Conservation (phyloP, 2,113 vertebrate genomes). For the Coreoperca whiteheadi region DNA sequence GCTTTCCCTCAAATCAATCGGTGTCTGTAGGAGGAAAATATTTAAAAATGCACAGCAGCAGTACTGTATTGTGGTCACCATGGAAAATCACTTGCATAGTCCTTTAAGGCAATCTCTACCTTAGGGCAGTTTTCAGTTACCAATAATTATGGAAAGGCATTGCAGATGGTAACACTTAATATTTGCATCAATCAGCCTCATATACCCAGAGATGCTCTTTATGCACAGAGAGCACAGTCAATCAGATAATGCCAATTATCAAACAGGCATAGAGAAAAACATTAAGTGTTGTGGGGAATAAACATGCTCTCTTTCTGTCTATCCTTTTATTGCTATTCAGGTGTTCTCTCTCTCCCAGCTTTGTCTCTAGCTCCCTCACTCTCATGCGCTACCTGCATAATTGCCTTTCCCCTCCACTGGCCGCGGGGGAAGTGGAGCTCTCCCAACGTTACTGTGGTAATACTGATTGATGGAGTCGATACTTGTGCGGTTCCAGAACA, state of each 20-base stretch:
- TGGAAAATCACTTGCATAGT: background rate
- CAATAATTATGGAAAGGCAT: conserved; percentile 21
- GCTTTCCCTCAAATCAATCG: background rate
- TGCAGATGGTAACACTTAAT: conserved; percentile 45
- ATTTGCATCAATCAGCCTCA: conserved; percentile 37
- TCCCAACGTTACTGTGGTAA: conserved; percentile 82
- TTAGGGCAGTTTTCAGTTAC: conserved; percentile 37
- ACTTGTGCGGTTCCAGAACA: conserved; percentile 84
- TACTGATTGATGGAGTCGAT: conserved; percentile 87
- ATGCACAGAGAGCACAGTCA: conserved; percentile 37
- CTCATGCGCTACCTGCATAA: conserved; percentile 81
- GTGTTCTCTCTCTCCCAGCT: conserved; percentile 29
- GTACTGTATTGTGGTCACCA: background rate
- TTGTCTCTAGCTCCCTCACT: conserved; percentile 40
- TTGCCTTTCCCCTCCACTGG: conserved; percentile 82
- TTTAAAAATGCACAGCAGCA: background rate
- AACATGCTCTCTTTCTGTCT: conserved; percentile 40
- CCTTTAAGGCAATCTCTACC: conserved; percentile 17
- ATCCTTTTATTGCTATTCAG: conserved; percentile 55
- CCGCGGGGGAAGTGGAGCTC: conserved; percentile 77
- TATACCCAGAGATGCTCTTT: conserved; percentile 36
- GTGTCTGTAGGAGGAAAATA: background rate
- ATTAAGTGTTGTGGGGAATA: conserved; percentile 53
- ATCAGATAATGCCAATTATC: conserved; percentile 57
- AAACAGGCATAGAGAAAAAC: conserved; percentile 49